phyloP scores from a whole-genome alignment of 2,113 vertebrate genomes.

The Semnornis frantzii region DNA sequence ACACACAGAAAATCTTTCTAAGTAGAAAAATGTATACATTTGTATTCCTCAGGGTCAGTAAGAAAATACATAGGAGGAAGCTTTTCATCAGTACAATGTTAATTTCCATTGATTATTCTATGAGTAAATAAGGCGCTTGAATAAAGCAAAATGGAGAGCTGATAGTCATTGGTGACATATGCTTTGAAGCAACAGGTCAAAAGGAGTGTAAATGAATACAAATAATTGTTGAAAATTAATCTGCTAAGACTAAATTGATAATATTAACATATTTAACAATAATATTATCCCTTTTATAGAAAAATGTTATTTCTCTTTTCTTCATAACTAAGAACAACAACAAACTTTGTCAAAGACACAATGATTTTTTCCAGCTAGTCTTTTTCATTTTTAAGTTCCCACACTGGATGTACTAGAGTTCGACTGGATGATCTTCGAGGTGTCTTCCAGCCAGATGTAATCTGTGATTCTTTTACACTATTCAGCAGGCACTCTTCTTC shows the following conservation, averaged over 20 bases:
- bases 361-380: background rate
- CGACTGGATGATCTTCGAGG: no score
- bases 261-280: background rate
- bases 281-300: background rate
- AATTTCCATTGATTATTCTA: background rate
- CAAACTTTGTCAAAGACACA: background rate
- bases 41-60: fast-evolving
- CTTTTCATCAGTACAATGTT: background rate
- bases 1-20: background rate
- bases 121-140: background rate
- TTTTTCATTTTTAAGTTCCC: background rate
- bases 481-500: background rate
- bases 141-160: background rate
- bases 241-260: background rate
- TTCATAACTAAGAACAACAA: background rate
- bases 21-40: background rate
- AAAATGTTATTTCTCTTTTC: background rate
- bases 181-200: background rate
- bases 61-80: background rate
- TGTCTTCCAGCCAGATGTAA: no score
- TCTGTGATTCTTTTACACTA: background rate
- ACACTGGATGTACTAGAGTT: background rate
- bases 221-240: background rate
- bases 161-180: background rate
- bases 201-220: background rate